Evolutionary conservation across 2,888 invertebrate species (phyloP), one percentile per base, ranked within the genome.

Genomic region (Plagiodera versicolora): DNA sequence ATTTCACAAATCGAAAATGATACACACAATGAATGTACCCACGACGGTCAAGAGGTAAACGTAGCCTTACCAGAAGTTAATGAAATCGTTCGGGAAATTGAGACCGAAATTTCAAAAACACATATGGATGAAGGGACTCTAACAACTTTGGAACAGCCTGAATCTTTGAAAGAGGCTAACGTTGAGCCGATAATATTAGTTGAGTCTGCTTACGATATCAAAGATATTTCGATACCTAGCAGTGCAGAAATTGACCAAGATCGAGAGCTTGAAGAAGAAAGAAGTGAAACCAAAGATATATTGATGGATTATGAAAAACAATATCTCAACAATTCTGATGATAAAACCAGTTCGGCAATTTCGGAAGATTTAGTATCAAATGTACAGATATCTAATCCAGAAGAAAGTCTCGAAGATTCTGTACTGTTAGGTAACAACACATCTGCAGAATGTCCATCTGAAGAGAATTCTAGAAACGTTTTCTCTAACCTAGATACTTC

Each of bases 1-100:
- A 18, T 35, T 39, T 18, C 39, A 32, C 44, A 35, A n/a, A 14
- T 18, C 18, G 44, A 60, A 60, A 45, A 55, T 8, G 32, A 46
- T 20, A 35, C 28, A 17, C 35, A 11, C 16, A 30, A 4, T n/a
- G 39, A 39, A 14, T n/a, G 6, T 14, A 39, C 39, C 3, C 14
- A 14, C n/a, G 14, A 8, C 2, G 6, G 8, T 1, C 3, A 39
- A 39, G 39, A 14, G n/a, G 14, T 3, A 3, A 4, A 39, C 6
- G 39, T 14, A 39, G 39, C 11, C n/a, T n/a, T 14, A 3, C 14
- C 39, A n/a, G 14, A 39, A 9, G 39, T 39, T 39, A 4, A 6
- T 14, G 39, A 39, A 39, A 39, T 39, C 2, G 14, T 39, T 14
- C 39, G 14, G 2, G 39, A 39, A 14, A 4, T 39, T 4, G 14